These are phyloP conservation scores for Xiphydria camelus DNA, from an alignment of 2,888 invertebrate species.

Conservation along the genomic window DNA sequence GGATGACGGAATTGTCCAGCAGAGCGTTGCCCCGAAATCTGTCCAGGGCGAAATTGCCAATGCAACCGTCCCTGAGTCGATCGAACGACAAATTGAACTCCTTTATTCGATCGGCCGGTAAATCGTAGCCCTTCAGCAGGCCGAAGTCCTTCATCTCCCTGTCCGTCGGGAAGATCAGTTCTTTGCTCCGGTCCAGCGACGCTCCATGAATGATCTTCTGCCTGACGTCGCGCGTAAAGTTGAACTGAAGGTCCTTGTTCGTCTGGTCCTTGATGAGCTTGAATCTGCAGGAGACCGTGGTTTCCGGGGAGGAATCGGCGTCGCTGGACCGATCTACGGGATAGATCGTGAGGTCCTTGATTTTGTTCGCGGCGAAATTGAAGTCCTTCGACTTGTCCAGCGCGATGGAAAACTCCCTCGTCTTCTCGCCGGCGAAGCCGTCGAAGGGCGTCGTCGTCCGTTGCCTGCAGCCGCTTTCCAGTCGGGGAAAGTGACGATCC, in stretches of 20 bases:
- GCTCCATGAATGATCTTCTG: constrained; percentile 13
- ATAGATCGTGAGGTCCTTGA: constrained; percentile 27
- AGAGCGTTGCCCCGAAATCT: constrained; percentile 36
- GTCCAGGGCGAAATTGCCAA: constrained; percentile 34
- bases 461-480: constrained; percentile 18
- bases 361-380: constrained; percentile 22
- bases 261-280: constrained; percentile 6
- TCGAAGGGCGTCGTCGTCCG: constrained; percentile 26
- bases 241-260: not conserved
- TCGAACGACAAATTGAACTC: constrained; percentile 44
- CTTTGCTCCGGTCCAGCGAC: constrained; percentile 35
- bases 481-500: constrained; percentile 29
- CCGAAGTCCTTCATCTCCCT: constrained; percentile 43
- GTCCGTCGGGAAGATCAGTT: constrained; percentile 36
- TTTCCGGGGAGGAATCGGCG: constrained; percentile 29
- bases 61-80: constrained; percentile 35
- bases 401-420: constrained; percentile 30
- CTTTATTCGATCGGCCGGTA: constrained; percentile 40
- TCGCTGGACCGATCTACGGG: constrained; percentile 31
- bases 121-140: constrained; percentile 40
- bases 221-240: constrained; percentile 6
- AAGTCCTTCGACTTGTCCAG: constrained; percentile 38
- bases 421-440: constrained; percentile 27
- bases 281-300: not conserved
- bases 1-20: constrained; percentile 34